These are phyloP conservation scores for Mesochorus sp. DNA, from an alignment of 2,888 invertebrate species.

Conservation along the genomic window DNA sequence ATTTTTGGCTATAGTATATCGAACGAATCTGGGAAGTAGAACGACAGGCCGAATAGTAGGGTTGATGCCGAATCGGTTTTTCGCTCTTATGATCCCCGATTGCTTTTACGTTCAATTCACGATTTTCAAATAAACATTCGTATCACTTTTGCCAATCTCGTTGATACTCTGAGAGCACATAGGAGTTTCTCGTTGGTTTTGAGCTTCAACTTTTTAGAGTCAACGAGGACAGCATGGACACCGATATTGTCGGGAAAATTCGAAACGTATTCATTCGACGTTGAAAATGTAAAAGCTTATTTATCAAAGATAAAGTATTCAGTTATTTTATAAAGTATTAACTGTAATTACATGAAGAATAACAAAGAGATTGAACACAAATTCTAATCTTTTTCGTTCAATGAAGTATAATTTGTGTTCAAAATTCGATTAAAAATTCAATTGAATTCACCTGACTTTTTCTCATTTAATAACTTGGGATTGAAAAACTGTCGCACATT, in stretches of 20 bases:
- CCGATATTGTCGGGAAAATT: not conserved
- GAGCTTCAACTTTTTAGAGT: conserved; percentile 18
- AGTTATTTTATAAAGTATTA: no score
- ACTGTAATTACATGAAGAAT: no score
- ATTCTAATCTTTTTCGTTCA: no score
- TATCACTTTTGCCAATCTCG: not conserved
- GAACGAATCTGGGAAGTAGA: not conserved
- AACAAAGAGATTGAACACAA: no score
- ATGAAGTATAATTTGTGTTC: no score
- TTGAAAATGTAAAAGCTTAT: not conserved
- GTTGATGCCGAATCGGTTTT: not conserved
- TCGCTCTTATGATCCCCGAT: not conserved
- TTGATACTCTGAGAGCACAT: not conserved
- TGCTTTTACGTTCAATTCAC: conserved; percentile 24
- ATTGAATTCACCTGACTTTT: no score
- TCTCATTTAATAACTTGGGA: no score
- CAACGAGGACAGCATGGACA: conserved; percentile 24
- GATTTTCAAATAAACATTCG: conserved; percentile 44
- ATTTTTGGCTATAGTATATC: not conserved
- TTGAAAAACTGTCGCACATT: no score
- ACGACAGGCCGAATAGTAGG: not conserved
- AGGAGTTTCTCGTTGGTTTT: not conserved
- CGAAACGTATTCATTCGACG: not conserved
- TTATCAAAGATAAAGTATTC: not conserved
- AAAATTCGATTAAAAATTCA: no score